Evolutionary conservation across 2,113 vertebrate species (phyloP), one percentile per base, ranked within the genome.

Genomic region (Tretioscincus oriximinensis): DNA sequence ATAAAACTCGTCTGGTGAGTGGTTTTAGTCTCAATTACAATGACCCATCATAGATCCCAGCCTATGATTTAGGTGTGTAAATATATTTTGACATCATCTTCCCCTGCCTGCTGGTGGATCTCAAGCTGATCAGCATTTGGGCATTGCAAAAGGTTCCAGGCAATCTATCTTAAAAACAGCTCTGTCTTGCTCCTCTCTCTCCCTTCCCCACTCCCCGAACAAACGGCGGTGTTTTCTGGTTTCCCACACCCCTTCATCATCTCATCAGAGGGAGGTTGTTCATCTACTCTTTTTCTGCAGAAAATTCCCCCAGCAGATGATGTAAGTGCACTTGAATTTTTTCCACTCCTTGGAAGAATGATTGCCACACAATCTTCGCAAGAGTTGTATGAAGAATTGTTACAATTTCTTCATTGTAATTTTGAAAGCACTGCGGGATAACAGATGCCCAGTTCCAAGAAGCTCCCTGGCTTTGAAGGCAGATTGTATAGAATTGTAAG

Each of bases 21-120:
- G 35, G 14, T 14, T n/a, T 31, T 67, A 5, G 29, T 64, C 41
- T 68, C 87, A 90, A 81, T 86, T 73, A 47, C 2, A 3, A 73
- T 2, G 0, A 73, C 84, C 70, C 69, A 77, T 78, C 80, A 88
- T 80, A 77, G 78, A 80, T 87, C 86, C 89, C 88, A 90, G 90
- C 90, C 90, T 41, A 85, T 90, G 85, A 84, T 76, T 84, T 91
- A 86, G 51, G 81, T 72, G 83, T 86, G 78, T 72, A 87, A 91
- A 84, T 76, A 54, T 75, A 77, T 86, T 80, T 87, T 83, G 84
- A 82, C 88, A 51, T n/a, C 41, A 20, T 77, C 5, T 2, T 73
- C 80, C 58, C 61, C 63, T 9, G 1, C 47, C 76, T 14, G 31
- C 86, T 88, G 85, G 81, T 87, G 89, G 81, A 63, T 91, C 80